phyloP scores from a whole-genome alignment of 1,140 invertebrate species.

The Orussus abietinus region DNA sequence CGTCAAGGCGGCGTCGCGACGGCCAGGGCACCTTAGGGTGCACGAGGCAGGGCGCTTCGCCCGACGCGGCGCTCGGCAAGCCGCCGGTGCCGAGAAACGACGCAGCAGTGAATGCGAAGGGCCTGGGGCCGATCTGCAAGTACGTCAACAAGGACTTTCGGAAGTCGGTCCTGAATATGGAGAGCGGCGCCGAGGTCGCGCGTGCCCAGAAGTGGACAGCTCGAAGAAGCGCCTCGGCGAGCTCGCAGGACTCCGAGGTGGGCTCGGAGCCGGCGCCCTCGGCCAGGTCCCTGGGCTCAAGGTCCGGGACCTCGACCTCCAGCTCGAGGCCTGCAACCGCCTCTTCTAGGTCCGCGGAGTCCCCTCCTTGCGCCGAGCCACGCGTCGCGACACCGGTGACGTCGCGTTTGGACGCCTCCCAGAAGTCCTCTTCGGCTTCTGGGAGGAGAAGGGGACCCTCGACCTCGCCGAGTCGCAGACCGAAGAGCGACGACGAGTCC shows the following conservation, averaged over 20 bases:
- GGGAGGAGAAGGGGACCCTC: constrained; percentile 26
- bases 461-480: constrained; percentile 24
- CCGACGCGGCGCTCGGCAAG: constrained; percentile 44
- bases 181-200: constrained; percentile 42
- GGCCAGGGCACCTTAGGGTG: not conserved
- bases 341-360: too few species aligned
- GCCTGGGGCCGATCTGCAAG: constrained; percentile 31
- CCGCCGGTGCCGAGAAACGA: constrained; percentile 48
- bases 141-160: constrained; percentile 71
- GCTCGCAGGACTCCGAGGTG: constrained; percentile 41
- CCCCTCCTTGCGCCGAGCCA: too few species aligned
- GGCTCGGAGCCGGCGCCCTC: constrained; percentile 28
- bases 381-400: constrained; percentile 20
- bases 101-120: constrained; percentile 37
- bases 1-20: constrained; percentile 2
- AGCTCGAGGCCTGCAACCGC: constrained; percentile 20
- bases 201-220: constrained; percentile 38
- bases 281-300: too few species aligned
- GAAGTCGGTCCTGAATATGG: constrained; percentile 72
- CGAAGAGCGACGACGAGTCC: constrained; percentile 34
- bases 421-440: too few species aligned
- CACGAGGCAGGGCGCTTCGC: constrained; percentile 31
- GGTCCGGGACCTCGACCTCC: constrained; percentile 22
- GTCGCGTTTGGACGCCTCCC: constrained; percentile 3
- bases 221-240: constrained; percentile 37